These are phyloP conservation scores for Monochamus alternatus DNA, from an alignment of 2,888 invertebrate species.

Conservation along the genomic window DNA sequence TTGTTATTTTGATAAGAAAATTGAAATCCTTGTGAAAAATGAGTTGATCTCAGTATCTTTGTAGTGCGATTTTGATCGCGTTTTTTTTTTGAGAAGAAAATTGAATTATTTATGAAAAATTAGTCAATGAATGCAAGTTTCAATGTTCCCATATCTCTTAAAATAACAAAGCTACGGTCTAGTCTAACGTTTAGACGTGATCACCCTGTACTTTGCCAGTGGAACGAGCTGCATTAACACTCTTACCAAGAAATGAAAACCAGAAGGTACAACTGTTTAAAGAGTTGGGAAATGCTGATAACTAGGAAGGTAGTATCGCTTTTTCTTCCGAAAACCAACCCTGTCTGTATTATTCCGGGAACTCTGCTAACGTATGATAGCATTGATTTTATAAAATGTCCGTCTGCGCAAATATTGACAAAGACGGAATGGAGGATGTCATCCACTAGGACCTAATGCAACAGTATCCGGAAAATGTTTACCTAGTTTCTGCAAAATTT, in stretches of 20 bases:
- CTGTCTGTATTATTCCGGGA: conserved; percentile 3
- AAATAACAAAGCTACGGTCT: too few species aligned
- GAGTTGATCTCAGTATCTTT: too few species aligned
- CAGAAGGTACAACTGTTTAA: background rate
- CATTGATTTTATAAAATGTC: conserved; percentile 27
- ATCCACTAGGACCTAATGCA: conserved; percentile 15
- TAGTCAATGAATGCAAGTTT: too few species aligned
- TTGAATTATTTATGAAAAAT: too few species aligned
- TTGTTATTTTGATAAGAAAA: too few species aligned
- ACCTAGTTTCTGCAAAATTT: conserved; percentile 18
- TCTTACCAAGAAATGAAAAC: background rate
- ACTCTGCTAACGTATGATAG: conserved; percentile 12
- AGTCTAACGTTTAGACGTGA: too few species aligned
- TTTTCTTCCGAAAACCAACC: conserved; percentile 7
- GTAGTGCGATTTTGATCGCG: too few species aligned
- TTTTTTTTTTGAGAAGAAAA: too few species aligned
- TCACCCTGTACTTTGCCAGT: too few species aligned
- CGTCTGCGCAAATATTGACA: conserved; percentile 31
- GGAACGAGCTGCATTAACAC: too few species aligned
- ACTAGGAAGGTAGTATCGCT: background rate
- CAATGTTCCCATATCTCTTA: too few species aligned
- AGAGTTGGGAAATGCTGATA: conserved; percentile 14
- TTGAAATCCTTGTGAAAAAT: too few species aligned
- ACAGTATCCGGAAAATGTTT: conserved; percentile 15
- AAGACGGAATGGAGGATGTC: conserved; percentile 1